phyloP scores from a whole-genome alignment of 2,888 invertebrate genomes.

The Apodemia mormo region DNA sequence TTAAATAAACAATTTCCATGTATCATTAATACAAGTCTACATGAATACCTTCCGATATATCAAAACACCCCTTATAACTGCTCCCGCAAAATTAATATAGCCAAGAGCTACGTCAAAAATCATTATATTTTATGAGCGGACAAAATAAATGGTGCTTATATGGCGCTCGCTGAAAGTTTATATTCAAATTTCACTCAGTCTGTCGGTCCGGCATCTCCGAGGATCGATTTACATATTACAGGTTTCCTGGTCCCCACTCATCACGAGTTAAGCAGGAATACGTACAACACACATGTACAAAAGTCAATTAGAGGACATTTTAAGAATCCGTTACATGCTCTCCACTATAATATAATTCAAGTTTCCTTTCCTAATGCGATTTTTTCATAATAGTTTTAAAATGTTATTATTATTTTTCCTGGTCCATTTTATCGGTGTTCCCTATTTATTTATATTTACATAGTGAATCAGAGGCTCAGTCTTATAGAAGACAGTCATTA shows the following conservation, averaged over 20 bases:
- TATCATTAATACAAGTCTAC: constrained; percentile 35
- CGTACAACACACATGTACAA: background rate
- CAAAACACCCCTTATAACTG: constrained; percentile 53
- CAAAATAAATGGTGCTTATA: constrained; percentile 79
- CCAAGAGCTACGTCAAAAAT: constrained; percentile 76
- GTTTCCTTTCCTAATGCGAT: too few relatives aligned
- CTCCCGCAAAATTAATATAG: constrained; percentile 71
- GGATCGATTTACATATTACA: constrained; percentile 82
- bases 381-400: too few relatives aligned
- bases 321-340: too few relatives aligned
- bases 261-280: constrained; percentile 47
- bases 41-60: constrained; percentile 61
- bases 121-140: constrained; percentile 79
- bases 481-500: too few relatives aligned
- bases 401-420: too few relatives aligned
- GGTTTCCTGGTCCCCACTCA: constrained; percentile 73
- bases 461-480: too few relatives aligned
- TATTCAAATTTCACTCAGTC: constrained; percentile 78
- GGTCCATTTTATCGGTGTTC: too few relatives aligned
- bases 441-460: too few relatives aligned
- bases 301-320: too few relatives aligned
- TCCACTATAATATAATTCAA: too few relatives aligned
- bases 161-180: constrained; percentile 71
- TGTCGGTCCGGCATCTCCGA: constrained; percentile 76
- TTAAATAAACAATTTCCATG: constrained; percentile 9